These are phyloP conservation scores for Eulemur macaco DNA, from an alignment of 2,113 vertebrate genomes.

Conservation along the genomic window DNA sequence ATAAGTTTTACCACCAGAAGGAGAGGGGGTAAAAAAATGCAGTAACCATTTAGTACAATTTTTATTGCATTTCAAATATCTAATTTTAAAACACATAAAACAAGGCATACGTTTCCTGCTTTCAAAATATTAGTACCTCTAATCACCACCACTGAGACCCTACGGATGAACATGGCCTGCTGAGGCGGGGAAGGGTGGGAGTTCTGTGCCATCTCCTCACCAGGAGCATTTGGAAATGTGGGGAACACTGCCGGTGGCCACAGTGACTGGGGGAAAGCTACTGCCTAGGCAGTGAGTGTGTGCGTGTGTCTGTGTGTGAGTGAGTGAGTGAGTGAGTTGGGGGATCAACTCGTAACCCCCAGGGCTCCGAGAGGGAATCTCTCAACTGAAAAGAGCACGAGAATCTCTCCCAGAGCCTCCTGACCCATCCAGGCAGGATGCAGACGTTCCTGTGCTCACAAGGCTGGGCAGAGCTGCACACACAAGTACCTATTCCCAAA, in stretches of 20 bases:
- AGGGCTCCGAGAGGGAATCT: background rate
- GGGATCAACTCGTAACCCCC: background rate
- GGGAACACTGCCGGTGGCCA: background rate
- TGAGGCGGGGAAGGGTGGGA: fast-evolving
- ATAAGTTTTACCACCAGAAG: slow-evolving; percentile 8
- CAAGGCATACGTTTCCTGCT: background rate
- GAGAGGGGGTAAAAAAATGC: background rate
- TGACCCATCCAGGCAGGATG: background rate
- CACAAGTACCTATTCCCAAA: background rate
- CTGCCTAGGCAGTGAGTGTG: too few relatives aligned
- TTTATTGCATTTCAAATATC: background rate
- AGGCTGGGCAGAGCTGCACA: background rate
- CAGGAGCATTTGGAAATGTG: background rate
- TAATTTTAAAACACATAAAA: background rate
- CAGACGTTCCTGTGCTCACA: too few relatives aligned
- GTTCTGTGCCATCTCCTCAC: background rate
- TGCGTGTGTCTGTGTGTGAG: too few relatives aligned
- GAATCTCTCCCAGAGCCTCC: background rate
- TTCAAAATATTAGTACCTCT: background rate
- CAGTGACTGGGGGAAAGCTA: background rate
- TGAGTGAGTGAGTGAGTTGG: too few relatives aligned
- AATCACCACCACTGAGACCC: background rate
- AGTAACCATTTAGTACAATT: background rate
- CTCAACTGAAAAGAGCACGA: background rate
- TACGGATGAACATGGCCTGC: fast-evolving